phyloP scores from a whole-genome alignment of 2,888 invertebrate species.

The Tenodera sinensis region DNA sequence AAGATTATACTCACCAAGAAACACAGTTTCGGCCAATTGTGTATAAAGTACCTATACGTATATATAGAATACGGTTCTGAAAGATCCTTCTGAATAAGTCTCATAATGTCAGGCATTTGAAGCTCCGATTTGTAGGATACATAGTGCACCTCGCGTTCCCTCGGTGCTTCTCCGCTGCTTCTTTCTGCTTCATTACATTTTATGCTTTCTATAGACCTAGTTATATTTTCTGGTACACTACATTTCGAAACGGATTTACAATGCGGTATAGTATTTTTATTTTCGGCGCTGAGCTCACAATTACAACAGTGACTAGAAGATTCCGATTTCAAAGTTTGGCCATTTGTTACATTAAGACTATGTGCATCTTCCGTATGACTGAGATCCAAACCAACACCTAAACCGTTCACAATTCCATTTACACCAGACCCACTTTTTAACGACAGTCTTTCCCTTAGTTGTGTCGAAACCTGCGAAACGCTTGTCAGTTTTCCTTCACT shows the following conservation, averaged over 20 bases:
- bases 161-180: conserved; percentile 41
- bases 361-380: conserved; percentile 23
- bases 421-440: conserved; percentile 30
- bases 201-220: conserved; percentile 19
- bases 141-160: conserved; percentile 50
- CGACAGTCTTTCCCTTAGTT: conserved; percentile 31
- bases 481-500: conserved; percentile 1
- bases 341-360: conserved; percentile 22
- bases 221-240: conserved; percentile 4
- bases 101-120: conserved; percentile 99
- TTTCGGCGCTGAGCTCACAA: conserved; percentile 26
- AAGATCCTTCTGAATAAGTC: conserved; percentile 96
- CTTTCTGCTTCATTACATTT: conserved; percentile 34
- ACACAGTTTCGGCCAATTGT: conserved; percentile 99
- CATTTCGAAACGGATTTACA: conserved; percentile 21
- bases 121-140: conserved; percentile 88
- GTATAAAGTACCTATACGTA: conserved; percentile 99
- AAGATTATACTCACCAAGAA: conserved; percentile 68
- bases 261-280: conserved; percentile 17
- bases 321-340: conserved; percentile 7
- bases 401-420: conserved; percentile 34
- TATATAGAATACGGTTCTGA: conserved; percentile 99
- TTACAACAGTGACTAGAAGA: conserved; percentile 32
- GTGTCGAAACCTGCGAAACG: conserved; percentile 23
- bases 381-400: conserved; percentile 28